Conservation (phyloP, 2,888 invertebrate species). For the Pammene aurita region DNA sequence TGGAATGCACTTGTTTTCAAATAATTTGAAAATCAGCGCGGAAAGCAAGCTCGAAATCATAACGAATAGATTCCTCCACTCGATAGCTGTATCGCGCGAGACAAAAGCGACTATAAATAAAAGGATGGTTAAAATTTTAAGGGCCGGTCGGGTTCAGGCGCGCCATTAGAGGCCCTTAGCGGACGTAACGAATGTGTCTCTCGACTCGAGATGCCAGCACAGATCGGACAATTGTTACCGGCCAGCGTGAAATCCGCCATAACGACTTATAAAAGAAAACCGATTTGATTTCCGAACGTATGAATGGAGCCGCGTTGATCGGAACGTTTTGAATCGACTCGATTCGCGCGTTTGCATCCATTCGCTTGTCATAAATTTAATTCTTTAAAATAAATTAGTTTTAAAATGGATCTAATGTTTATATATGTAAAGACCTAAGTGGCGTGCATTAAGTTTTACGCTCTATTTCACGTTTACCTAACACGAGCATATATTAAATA, state of each 20-base stretch:
- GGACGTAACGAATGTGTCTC: conserved; percentile 67
- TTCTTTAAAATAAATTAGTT: conserved; percentile 18
- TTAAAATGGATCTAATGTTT: background rate
- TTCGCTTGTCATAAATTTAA: conserved; percentile 8
- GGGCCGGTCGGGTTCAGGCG: conserved; percentile 66
- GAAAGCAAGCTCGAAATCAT: conserved; percentile 61
- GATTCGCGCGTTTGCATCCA: conserved; percentile 16
- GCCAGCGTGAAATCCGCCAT: conserved; percentile 66
- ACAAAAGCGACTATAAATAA: conserved; percentile 77
- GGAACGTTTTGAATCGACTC: conserved; percentile 19
- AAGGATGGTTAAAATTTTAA: conserved; percentile 79
- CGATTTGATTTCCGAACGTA: conserved; percentile 51
- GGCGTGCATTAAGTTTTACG: conserved; percentile 17
- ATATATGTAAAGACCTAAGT: conserved; percentile 20
- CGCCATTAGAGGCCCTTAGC: conserved; percentile 80
- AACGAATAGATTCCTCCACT: conserved; percentile 65
- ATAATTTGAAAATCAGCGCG: conserved; percentile 41
- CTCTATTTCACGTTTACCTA: conserved; percentile 28
- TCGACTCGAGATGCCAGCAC: conserved; percentile 64
- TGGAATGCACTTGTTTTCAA: conserved; percentile 30
- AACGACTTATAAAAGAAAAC: conserved; percentile 56
- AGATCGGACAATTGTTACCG: conserved; percentile 73
- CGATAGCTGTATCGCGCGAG: conserved; percentile 64
- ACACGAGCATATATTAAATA: conserved; percentile 18
- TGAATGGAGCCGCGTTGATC: conserved; percentile 40